Conservation (phyloP, 2,797 vertebrate species). For the Oreochromis grahami region DNA sequence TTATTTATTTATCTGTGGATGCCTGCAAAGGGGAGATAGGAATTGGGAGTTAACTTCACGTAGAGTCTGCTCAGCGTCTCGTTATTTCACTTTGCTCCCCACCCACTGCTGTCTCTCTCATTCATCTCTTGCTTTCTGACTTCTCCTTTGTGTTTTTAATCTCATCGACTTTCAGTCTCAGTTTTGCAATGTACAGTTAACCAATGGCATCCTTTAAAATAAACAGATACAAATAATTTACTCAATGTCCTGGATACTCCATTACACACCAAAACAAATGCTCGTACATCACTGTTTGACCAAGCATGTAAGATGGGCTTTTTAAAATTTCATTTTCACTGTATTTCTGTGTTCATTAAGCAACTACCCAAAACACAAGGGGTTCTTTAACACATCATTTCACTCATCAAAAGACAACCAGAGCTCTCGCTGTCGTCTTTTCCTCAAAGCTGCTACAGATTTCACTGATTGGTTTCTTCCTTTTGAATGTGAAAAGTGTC, state of each 20-base stretch:
- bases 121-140: not conserved
- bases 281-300: not conserved
- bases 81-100: not conserved
- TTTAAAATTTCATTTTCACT: not conserved
- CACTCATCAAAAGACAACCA: not conserved
- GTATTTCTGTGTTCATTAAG: not conserved
- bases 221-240: not conserved
- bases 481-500: not conserved
- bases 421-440: not conserved
- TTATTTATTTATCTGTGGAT: slow-evolving; percentile 67
- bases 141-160: not conserved
- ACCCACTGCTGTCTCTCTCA: not conserved
- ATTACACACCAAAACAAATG: not conserved
- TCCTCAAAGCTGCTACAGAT: not conserved
- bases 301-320: not conserved
- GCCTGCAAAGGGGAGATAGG: slow-evolving; percentile 67
- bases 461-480: slow-evolving; percentile 3
- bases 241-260: not conserved
- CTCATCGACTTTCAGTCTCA: not conserved
- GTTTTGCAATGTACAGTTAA: not conserved
- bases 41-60: slow-evolving; percentile 41
- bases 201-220: not conserved
- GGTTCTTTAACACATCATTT: not conserved
- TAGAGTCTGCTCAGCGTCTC: not conserved
- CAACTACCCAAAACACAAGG: not conserved